Evolutionary conservation across 1,140 invertebrate genomes (phyloP).

Genomic region (Saccostrea echinata): DNA sequence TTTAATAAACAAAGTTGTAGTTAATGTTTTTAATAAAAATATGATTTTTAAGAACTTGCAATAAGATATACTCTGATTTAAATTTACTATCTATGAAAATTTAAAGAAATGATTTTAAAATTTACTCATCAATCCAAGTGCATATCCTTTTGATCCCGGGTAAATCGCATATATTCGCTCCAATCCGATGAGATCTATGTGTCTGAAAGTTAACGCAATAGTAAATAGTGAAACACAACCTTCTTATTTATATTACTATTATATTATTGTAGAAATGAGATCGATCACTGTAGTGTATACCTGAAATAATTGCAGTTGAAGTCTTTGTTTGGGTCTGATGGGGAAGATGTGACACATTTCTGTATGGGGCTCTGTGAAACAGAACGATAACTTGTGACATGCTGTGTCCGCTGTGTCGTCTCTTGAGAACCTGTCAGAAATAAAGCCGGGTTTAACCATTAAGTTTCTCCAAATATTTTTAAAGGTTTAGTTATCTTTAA

Average conservation of each 20-base stretch:
- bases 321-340: conserved; percentile 27
- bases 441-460: no score
- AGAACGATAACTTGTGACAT: conserved; percentile 56
- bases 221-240: neutral
- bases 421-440: conserved; percentile 46
- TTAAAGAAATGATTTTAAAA: neutral
- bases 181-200: neutral
- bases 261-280: no score
- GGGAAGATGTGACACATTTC: conserved; percentile 49
- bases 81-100: neutral
- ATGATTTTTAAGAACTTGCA: no score
- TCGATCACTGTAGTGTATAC: neutral
- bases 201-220: neutral
- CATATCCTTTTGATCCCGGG: conserved; percentile 15
- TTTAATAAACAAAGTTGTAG: no score
- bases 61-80: no score
- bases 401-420: conserved; percentile 52
- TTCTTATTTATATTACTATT: no score
- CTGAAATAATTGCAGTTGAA: neutral
- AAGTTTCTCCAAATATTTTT: no score
- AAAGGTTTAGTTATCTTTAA: no score
- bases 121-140: neutral
- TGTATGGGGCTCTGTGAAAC: conserved; percentile 37
- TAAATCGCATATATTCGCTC: neutral
- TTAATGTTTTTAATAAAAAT: no score